Percentiles rank a stretch among this genome's conserved stretches.
Conservation (phyloP, 2,113 vertebrate genomes). For the Platysternon megacephalum region DNA sequence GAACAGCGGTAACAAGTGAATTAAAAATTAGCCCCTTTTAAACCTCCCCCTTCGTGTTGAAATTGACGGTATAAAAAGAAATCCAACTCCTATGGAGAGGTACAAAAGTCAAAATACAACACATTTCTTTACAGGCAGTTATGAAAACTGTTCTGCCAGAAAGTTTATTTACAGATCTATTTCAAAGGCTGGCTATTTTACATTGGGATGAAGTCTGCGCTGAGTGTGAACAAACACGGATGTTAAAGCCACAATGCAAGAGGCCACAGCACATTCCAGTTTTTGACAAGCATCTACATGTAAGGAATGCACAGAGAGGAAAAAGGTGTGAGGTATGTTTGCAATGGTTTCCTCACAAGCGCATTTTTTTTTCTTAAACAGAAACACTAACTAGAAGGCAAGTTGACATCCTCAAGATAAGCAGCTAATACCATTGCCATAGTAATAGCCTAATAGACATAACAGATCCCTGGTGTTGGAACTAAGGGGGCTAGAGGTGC, state of each 20-base stretch:
- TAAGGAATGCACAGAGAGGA: background rate
- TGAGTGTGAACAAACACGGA: background rate
- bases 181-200: background rate
- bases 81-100: background rate
- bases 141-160: background rate
- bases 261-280: background rate
- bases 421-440: fast-evolving
- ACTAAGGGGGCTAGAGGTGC: too few species aligned
- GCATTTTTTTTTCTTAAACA: background rate
- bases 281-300: background rate
- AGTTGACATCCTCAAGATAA: background rate
- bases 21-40: background rate
- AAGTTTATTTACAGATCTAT: background rate
- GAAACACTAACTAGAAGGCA: background rate
- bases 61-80: background rate
- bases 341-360: background rate
- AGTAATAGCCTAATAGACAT: background rate
- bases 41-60: background rate
- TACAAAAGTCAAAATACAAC: background rate
- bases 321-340: background rate
- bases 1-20: background rate
- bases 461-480: background rate
- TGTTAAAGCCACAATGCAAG: background rate
- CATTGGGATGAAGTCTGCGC: background rate
- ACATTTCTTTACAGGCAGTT: background rate